These are phyloP conservation scores for Clostera curtula DNA, from an alignment of 2,888 invertebrate species.

Conservation along the genomic window DNA sequence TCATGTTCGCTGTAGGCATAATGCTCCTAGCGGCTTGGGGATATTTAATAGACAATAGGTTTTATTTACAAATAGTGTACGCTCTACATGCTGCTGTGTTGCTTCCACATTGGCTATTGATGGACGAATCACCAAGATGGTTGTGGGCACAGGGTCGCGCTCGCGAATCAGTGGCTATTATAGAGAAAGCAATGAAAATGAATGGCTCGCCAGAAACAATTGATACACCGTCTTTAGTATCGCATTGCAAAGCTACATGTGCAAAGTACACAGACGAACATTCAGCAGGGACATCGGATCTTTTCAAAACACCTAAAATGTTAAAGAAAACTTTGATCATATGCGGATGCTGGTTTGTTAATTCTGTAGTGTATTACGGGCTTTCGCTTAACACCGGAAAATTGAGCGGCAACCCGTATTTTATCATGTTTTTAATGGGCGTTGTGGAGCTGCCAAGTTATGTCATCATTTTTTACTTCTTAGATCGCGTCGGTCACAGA, in stretches of 20 bases:
- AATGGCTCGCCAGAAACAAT: constrained; percentile 78
- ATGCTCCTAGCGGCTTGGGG: constrained; percentile 91
- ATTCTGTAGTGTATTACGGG: constrained; percentile 90
- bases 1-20: constrained; percentile 85
- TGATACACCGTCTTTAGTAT: constrained; percentile 78
- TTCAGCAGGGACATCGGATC: constrained; percentile 79
- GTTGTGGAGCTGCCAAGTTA: constrained; percentile 89
- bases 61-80: constrained; percentile 84
- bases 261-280: constrained; percentile 59
- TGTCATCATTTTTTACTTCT: constrained; percentile 80
- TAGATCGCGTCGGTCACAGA: constrained; percentile 85
- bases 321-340: constrained; percentile 86
- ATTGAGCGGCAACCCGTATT: constrained; percentile 85
- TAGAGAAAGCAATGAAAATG: constrained; percentile 81
- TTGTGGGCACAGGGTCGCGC: constrained; percentile 88
- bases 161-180: constrained; percentile 82
- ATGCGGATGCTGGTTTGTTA: constrained; percentile 90
- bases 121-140: constrained; percentile 94
- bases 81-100: constrained; percentile 83
- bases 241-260: constrained; percentile 74
- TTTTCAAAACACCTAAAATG: constrained; percentile 86
- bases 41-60: constrained; percentile 81
- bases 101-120: constrained; percentile 86
- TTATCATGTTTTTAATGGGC: constrained; percentile 85
- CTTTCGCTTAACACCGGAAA: constrained; percentile 87